phyloP scores from a whole-genome alignment of 2,888 invertebrate species.

The Argyresthia albistria region DNA sequence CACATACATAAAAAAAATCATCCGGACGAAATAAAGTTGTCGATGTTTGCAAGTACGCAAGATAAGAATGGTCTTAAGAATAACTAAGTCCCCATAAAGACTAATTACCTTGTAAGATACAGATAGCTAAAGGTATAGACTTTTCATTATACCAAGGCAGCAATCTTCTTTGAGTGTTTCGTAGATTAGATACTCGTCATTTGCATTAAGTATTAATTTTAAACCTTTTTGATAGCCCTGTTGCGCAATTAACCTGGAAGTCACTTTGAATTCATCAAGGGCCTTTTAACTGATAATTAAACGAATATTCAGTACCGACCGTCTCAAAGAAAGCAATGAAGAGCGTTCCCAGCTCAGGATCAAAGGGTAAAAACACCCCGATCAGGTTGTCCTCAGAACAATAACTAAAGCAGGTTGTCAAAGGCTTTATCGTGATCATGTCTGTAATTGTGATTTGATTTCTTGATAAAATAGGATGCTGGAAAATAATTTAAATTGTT shows the following conservation, averaged over 20 bases:
- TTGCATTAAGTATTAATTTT: conserved; percentile 34
- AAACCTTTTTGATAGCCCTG: conserved; percentile 29
- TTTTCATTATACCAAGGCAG: conserved; percentile 1
- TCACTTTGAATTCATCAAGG: conserved; percentile 31
- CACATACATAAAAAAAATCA: no score
- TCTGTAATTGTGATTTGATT: no score
- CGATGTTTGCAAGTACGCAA: no score
- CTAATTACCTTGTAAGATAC: background rate
- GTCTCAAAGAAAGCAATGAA: conserved; percentile 23
- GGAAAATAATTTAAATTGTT: no score
- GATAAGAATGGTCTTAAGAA: no score
- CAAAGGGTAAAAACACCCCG: background rate
- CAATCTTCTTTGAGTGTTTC: background rate
- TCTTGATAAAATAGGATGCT: no score
- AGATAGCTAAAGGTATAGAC: background rate
- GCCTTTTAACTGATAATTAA: conserved; percentile 32
- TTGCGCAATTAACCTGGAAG: conserved; percentile 33
- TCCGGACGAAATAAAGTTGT: no score
- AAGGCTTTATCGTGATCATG: no score
- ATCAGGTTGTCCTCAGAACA: no score
- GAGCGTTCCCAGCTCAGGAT: background rate
- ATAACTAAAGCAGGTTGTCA: no score
- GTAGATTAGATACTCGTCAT: conserved; percentile 1
- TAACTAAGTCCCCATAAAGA: no score
- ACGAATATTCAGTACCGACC: conserved; percentile 28